Percentiles rank a stretch among this genome's conserved stretches.
Evolutionary conservation across 2,797 vertebrate genomes (phyloP).

Genomic region (Rhinophrynus dorsalis): DNA sequence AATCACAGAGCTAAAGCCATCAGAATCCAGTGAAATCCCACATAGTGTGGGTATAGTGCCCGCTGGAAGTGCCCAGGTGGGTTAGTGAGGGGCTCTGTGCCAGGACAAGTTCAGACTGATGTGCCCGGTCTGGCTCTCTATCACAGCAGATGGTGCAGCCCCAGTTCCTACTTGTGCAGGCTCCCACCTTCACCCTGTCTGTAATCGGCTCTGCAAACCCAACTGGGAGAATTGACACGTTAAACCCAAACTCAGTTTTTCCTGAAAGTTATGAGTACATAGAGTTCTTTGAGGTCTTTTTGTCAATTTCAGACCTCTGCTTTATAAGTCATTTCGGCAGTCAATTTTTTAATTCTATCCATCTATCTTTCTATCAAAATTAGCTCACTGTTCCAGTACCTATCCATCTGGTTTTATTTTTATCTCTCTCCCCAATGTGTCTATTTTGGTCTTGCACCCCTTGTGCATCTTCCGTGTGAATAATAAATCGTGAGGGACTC

Average conservation of each 20-base stretch:
- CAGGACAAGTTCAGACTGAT: too few relatives aligned
- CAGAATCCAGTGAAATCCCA: too few relatives aligned
- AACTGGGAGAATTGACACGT: slow-evolving; percentile 29
- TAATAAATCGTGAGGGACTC: background rate
- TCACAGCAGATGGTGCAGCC: too few relatives aligned
- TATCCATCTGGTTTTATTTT: slow-evolving; percentile 16
- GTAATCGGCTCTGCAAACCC: too few relatives aligned
- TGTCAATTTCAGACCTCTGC: slow-evolving; percentile 3
- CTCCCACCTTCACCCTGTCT: too few relatives aligned
- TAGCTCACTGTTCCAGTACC: background rate
- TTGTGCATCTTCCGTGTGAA: background rate
- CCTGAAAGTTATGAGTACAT: background rate
- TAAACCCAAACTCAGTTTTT: slow-evolving; percentile 21
- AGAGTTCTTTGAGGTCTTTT: slow-evolving; percentile 16
- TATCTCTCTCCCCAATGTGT: background rate
- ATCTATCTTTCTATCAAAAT: slow-evolving; percentile 35
- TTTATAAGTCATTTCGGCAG: slow-evolving; percentile 30
- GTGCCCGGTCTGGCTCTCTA: too few relatives aligned
- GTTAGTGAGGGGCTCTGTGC: too few relatives aligned
- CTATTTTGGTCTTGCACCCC: background rate
- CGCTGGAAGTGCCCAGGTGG: too few relatives aligned
- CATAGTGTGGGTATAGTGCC: too few relatives aligned
- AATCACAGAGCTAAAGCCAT: too few relatives aligned
- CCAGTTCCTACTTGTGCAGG: too few relatives aligned
- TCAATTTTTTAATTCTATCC: slow-evolving; percentile 36